Percentiles rank a stretch among this genome's conserved stretches.
phyloP scores from a whole-genome alignment of 92 coral and sea anemone genomes.

The Siderastrea siderea region DNA sequence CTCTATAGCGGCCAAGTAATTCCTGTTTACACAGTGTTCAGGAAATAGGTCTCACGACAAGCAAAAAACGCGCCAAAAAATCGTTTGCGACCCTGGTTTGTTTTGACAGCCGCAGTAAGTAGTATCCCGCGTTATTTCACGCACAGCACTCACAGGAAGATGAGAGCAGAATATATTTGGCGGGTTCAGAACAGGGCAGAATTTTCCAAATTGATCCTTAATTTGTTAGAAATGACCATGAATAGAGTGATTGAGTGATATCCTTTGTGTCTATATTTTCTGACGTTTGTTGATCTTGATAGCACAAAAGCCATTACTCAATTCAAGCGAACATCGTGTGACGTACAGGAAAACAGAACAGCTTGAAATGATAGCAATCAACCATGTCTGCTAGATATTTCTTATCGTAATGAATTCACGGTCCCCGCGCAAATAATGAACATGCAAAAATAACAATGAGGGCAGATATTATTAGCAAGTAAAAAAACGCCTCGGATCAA shows the following conservation, averaged over 20 bases:
- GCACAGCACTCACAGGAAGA: background rate
- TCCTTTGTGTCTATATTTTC: background rate
- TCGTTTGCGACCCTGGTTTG: background rate
- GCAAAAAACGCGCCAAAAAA: constrained; percentile 41
- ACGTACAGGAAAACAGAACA: constrained; percentile 4
- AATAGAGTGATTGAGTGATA: constrained; percentile 9
- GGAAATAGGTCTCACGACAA: constrained; percentile 2
- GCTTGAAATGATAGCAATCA: constrained; percentile 33
- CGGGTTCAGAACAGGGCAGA: background rate
- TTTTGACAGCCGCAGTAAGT: background rate
- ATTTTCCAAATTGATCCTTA: no score
- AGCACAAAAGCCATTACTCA: background rate
- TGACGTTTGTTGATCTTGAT: background rate
- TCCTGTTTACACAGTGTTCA: constrained; percentile 33
- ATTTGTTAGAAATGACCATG: background rate
- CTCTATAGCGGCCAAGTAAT: background rate
- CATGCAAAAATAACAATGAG: background rate
- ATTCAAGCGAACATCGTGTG: background rate
- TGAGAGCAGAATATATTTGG: background rate
- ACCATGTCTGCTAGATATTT: constrained; percentile 14
- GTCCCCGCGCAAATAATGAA: background rate
- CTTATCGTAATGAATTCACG: constrained; percentile 23
- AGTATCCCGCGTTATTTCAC: background rate
- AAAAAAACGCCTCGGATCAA: background rate
- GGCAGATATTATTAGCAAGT: background rate